Base-by-base conservation (phyloP, 1,140 invertebrate species). In the Antheraea mylitta region DNA sequence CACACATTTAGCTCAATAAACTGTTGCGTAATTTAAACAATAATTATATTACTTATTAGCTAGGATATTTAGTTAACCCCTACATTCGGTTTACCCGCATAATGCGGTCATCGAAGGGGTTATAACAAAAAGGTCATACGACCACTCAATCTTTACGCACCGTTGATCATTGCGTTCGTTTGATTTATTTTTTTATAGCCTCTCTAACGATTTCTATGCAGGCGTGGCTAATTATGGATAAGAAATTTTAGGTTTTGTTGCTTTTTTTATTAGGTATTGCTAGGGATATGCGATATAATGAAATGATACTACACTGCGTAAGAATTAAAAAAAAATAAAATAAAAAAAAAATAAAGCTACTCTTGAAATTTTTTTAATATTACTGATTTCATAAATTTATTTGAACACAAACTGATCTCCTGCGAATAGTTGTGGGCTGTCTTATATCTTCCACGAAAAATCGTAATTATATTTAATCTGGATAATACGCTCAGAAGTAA, bases 181-280 rank as follows among this genome's bases (percentile, higher is more conserved):
- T 83, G 85, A 86, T 87, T 87, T 84, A 87, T 87, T 87, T 81
- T n/a, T 87, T 82, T 85, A 83, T 81, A 69, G 67, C 67, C 78
- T 71, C 73, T 85, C 78, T 74, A 81, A 72, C 48, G n/a, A 63
- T 68, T 73, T 78, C 63, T 75, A 87, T 90, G 86, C 87, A 74
- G 87, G 87, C 87, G 87, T 85, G 72, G 64, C 81, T 88, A 87
- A 89, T 85, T 71, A 70, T 66, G 58, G 22, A 64, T 68, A 75
- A 66, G 74, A 65, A 71, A 37, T 36, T 37, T 30, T n/a, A 64
- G 18, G 7, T 48, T 64, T 64, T 7, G 13, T 19, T 18, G 8
- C n/a, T 3, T 9, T 59, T n/a, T 61, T 61, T 8, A 61, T 61
- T 18, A 61, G 18, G n/a, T n/a, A n/a, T n/a, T n/a, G n/a, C n/a